phyloP scores from a whole-genome alignment of 1,140 invertebrate species.

The Lanistes nyassanus region DNA sequence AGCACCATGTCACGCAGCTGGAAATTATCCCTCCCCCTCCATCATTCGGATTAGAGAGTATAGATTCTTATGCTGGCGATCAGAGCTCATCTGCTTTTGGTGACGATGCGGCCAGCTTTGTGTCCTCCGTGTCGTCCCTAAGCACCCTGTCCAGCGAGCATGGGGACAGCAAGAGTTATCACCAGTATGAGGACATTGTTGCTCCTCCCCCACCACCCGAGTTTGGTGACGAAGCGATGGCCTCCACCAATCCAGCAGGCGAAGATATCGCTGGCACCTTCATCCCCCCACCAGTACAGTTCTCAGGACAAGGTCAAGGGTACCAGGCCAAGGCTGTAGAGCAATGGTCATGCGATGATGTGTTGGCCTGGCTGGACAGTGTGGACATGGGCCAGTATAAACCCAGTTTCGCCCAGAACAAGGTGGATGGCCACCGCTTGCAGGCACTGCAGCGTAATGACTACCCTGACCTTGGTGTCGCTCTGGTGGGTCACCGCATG shows the following conservation, averaged over 20 bases:
- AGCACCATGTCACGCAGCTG: constrained; percentile 16
- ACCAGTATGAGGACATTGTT: constrained; percentile 51
- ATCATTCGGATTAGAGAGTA: constrained; percentile 40
- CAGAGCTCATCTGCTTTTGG: constrained; percentile 35
- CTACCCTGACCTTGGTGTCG: constrained; percentile 61
- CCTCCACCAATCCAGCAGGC: constrained; percentile 19
- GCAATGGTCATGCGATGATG: constrained; percentile 61
- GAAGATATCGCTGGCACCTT: constrained; percentile 34
- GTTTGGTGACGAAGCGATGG: constrained; percentile 30
- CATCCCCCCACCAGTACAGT: constrained; percentile 51
- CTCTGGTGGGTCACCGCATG: constrained; percentile 64
- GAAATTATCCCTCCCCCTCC: constrained; percentile 59
- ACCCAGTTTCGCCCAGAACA: constrained; percentile 56
- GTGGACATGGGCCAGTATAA: constrained; percentile 61
- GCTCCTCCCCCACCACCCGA: constrained; percentile 59
- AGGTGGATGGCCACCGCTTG: constrained; percentile 61
- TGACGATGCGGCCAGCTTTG: constrained; percentile 52
- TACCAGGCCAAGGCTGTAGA: constrained; percentile 54
- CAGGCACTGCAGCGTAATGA: constrained; percentile 57
- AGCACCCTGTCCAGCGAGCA: constrained; percentile 58
- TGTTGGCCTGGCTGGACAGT: constrained; percentile 63
- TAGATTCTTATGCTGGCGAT: constrained; percentile 18
- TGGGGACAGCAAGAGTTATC: constrained; percentile 32
- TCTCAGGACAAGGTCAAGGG: constrained; percentile 9
- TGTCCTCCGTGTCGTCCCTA: constrained; percentile 58